phyloP scores from a whole-genome alignment of 2,888 invertebrate species.

The Tachina lurida region DNA sequence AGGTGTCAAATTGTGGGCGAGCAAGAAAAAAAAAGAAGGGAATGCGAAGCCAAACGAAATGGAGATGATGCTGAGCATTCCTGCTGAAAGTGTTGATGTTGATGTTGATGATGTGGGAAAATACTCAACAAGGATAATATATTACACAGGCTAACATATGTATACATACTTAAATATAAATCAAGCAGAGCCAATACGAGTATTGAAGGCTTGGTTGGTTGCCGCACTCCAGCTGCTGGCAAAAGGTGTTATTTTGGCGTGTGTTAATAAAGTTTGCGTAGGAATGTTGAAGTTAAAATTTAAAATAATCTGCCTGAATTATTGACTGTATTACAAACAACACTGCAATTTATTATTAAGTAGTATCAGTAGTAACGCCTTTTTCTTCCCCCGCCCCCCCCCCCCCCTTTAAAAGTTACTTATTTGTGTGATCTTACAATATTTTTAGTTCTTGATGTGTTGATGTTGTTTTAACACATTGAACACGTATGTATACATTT shows the following conservation, averaged over 20 bases:
- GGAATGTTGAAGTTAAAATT: neutral
- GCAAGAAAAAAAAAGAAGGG: neutral
- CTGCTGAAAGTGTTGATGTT: slow-evolving; percentile 16
- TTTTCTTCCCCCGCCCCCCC: slow-evolving; percentile 6
- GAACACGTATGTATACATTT: neutral
- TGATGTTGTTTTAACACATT: slow-evolving; percentile 43
- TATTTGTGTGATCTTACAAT: neutral
- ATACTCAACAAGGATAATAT: slow-evolving; percentile 46
- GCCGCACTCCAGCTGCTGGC: neutral
- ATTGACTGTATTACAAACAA: slow-evolving; percentile 6
- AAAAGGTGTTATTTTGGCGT: slow-evolving; percentile 1
- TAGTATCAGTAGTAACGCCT: slow-evolving; percentile 39
- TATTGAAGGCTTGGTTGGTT: neutral
- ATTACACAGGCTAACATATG: neutral
- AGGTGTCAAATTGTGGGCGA: slow-evolving; percentile 55
- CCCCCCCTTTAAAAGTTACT: too few relatives aligned
- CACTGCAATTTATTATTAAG: slow-evolving; percentile 36
- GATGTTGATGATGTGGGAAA: slow-evolving; percentile 57
- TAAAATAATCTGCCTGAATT: slow-evolving; percentile 22
- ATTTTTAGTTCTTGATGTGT: slow-evolving; percentile 7
- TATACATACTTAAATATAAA: slow-evolving; percentile 22
- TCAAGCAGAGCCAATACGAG: slow-evolving; percentile 15
- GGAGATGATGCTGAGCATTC: neutral
- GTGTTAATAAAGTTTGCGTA: neutral
- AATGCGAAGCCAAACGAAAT: slow-evolving; percentile 56